These are phyloP conservation scores for Abscondita cerata DNA, from an alignment of 2,888 invertebrate species.

Conservation along the genomic window DNA sequence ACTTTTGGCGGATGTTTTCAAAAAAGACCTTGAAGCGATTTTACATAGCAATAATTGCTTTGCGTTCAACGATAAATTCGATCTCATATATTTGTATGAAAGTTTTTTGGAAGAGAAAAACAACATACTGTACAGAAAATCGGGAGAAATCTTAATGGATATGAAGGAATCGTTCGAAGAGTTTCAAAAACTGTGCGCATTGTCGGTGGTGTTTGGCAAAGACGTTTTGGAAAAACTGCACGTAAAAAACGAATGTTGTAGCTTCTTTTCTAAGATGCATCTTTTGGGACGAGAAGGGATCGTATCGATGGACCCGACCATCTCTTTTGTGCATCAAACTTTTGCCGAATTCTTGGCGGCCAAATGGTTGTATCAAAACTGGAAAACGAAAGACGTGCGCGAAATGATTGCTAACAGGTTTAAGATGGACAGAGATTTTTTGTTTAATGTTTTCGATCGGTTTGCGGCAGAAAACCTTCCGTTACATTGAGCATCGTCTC, in stretches of 20 bases:
- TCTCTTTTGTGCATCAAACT: too few relatives aligned
- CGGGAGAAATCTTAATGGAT: too few relatives aligned
- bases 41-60: not conserved
- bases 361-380: too few relatives aligned
- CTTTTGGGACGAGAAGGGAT: not conserved
- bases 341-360: too few relatives aligned
- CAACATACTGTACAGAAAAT: not conserved
- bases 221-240: not conserved
- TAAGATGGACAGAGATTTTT: too few relatives aligned
- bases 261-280: not conserved
- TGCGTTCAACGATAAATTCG: not conserved
- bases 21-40: not conserved
- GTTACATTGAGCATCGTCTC: too few relatives aligned
- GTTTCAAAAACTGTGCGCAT: conserved; percentile 6
- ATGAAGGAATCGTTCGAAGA: too few relatives aligned
- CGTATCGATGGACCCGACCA: too few relatives aligned
- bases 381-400: too few relatives aligned
- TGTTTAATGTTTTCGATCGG: too few relatives aligned
- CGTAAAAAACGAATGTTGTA: not conserved
- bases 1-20: not conserved
- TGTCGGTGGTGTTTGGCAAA: not conserved
- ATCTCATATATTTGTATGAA: not conserved
- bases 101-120: not conserved
- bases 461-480: too few relatives aligned
- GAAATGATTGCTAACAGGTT: too few relatives aligned